These are phyloP conservation scores for Papilio protenor DNA, from an alignment of 2,888 invertebrate species.

Conservation along the genomic window DNA sequence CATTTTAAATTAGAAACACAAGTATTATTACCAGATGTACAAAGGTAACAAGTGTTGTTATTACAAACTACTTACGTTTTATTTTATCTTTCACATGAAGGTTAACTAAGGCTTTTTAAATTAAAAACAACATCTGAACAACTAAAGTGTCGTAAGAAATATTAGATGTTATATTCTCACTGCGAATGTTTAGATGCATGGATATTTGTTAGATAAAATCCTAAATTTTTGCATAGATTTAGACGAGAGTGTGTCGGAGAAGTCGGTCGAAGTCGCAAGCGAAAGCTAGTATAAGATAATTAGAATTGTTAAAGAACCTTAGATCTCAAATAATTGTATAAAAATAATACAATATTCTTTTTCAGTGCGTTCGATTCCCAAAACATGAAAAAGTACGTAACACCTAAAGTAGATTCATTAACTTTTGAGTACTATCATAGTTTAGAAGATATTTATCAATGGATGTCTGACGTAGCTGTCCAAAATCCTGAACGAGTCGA, in stretches of 20 bases:
- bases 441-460: constrained; percentile 84
- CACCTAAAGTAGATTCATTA: constrained; percentile 54
- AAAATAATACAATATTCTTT: constrained; percentile 30
- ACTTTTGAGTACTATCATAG: constrained; percentile 84
- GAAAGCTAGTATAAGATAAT: no score
- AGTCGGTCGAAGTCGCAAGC: no score
- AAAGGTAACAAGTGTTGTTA: constrained; percentile 54
- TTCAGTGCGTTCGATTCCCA: constrained; percentile 67
- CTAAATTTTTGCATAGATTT: no score
- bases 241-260: no score
- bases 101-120: background rate
- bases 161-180: background rate
- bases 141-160: background rate
- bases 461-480: constrained; percentile 78
- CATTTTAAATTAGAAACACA: constrained; percentile 59
- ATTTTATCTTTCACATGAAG: background rate
- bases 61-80: background rate
- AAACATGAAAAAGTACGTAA: constrained; percentile 52
- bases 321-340: background rate
- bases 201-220: no score
- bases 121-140: background rate
- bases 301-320: background rate
- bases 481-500: constrained; percentile 71
- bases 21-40: constrained; percentile 56
- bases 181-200: no score